phyloP scores from a whole-genome alignment of 30 jellyfish, hydroid and myxozoan genomes.

The Pseudorhiza aurosa region DNA sequence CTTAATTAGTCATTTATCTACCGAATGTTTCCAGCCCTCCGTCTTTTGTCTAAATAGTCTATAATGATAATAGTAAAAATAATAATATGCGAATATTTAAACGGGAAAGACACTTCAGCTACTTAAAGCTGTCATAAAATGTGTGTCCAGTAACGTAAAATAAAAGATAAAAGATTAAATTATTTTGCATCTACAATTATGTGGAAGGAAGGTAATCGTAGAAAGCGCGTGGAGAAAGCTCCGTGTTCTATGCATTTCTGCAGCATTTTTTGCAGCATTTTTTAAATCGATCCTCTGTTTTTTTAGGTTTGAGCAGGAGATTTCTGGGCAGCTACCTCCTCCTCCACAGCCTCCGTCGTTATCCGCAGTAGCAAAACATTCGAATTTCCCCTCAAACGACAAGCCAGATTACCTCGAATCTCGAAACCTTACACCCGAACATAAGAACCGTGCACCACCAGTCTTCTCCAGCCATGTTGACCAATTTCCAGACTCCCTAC shows the following conservation, averaged over 20 bases:
- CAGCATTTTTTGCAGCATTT: no score
- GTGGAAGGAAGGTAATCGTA: no score
- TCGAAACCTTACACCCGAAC: slow-evolving; percentile 21
- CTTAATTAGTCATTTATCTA: no score
- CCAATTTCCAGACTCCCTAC: slow-evolving; percentile 1
- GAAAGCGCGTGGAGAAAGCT: not conserved
- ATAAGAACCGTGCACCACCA: slow-evolving; percentile 26
- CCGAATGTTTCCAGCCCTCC: no score
- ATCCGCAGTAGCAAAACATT: slow-evolving; percentile 28
- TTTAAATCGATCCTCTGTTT: not conserved
- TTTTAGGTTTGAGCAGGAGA: slow-evolving; percentile 93
- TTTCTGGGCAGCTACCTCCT: slow-evolving; percentile 96
- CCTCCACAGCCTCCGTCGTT: slow-evolving; percentile 90
- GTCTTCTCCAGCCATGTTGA: slow-evolving; percentile 5
- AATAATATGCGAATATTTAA: no score
- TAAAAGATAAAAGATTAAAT: no score
- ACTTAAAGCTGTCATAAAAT: no score
- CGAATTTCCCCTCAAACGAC: slow-evolving; percentile 2
- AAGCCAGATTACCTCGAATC: slow-evolving; percentile 32
- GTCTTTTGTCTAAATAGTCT: no score
- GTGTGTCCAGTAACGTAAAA: no score
- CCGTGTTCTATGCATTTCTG: not conserved
- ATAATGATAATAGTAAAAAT: no score
- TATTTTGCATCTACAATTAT: no score
- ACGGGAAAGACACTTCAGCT: no score